Evolutionary conservation across 2,113 vertebrate genomes (phyloP).

Genomic region (Pelmatolapia mariae): DNA sequence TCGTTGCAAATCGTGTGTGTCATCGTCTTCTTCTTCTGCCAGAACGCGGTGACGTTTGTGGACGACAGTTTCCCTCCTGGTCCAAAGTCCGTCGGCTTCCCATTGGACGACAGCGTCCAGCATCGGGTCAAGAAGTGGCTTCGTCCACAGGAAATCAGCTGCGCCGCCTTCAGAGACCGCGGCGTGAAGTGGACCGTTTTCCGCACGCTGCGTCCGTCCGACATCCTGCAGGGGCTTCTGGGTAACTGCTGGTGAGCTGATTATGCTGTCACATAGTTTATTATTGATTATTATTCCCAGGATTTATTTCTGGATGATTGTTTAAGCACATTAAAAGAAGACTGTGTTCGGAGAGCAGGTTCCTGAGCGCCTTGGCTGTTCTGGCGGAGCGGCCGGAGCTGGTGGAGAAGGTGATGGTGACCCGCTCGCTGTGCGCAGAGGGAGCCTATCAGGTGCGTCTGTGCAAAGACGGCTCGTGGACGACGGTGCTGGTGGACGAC

Average conservation of each 20-base stretch:
- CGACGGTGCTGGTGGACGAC: slow-evolving; percentile 91
- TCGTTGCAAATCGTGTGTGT: background rate
- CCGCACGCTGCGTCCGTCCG: slow-evolving; percentile 17
- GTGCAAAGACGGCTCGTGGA: slow-evolving; percentile 93
- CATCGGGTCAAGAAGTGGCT: slow-evolving; percentile 45
- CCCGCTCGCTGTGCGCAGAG: slow-evolving; percentile 79
- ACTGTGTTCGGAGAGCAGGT: slow-evolving; percentile 67
- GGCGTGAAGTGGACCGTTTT: slow-evolving; percentile 22
- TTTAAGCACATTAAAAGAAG: background rate
- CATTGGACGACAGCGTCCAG: slow-evolving; percentile 36
- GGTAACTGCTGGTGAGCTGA: slow-evolving; percentile 57
- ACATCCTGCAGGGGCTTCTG: slow-evolving; percentile 58
- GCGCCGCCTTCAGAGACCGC: background rate
- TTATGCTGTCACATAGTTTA: fast-evolving
- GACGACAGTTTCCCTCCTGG: slow-evolving; percentile 46
- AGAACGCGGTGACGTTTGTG: slow-evolving; percentile 38
- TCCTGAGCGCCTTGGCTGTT: slow-evolving; percentile 88
- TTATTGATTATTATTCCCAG: background rate
- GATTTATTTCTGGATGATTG: background rate
- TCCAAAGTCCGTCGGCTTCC: slow-evolving; percentile 40
- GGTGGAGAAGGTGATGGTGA: slow-evolving; percentile 94
- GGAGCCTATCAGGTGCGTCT: slow-evolving; percentile 94
- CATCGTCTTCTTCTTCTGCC: background rate
- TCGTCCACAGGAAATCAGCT: slow-evolving; percentile 44
- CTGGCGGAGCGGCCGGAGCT: slow-evolving; percentile 89